These are phyloP conservation scores for Enteromius thamalakanensis DNA, from an alignment of 2,797 vertebrate species.

Conservation along the genomic window DNA sequence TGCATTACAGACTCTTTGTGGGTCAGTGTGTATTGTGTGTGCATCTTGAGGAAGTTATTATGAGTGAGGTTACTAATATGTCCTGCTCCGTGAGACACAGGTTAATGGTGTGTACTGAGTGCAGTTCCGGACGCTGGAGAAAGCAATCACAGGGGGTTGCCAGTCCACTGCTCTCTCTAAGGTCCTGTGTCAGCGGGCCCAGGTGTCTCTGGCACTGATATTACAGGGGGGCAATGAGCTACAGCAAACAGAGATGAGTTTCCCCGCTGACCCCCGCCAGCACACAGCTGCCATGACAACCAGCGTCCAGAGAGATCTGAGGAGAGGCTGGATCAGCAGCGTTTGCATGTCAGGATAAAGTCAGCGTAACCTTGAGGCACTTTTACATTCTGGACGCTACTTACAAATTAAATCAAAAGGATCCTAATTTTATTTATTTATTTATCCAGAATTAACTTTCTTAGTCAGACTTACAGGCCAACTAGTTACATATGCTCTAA, in stretches of 20 bases:
- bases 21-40: slow-evolving; percentile 27
- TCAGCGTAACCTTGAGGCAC: slow-evolving; percentile 22
- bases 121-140: slow-evolving; percentile 77
- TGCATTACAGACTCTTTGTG: background rate
- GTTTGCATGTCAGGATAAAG: slow-evolving; percentile 9
- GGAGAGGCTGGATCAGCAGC: background rate
- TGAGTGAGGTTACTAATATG: slow-evolving; percentile 48
- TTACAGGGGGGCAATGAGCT: slow-evolving; percentile 79
- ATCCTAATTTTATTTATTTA: background rate
- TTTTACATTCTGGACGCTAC: background rate
- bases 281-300: slow-evolving; percentile 49
- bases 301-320: slow-evolving; percentile 3
- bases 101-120: slow-evolving; percentile 75
- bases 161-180: slow-evolving; percentile 72
- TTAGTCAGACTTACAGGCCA: background rate
- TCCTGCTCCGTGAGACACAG: slow-evolving; percentile 63
- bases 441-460: background rate
- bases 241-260: slow-evolving; percentile 67
- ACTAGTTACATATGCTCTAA: background rate
- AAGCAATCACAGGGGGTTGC: slow-evolving; percentile 78
- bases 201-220: slow-evolving; percentile 75
- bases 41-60: slow-evolving; percentile 42
- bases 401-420: background rate
- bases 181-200: slow-evolving; percentile 71
- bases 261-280: slow-evolving; percentile 30